Base-by-base conservation (phyloP, 1,140 invertebrate genomes). In the Eurosta solidaginis region DNA sequence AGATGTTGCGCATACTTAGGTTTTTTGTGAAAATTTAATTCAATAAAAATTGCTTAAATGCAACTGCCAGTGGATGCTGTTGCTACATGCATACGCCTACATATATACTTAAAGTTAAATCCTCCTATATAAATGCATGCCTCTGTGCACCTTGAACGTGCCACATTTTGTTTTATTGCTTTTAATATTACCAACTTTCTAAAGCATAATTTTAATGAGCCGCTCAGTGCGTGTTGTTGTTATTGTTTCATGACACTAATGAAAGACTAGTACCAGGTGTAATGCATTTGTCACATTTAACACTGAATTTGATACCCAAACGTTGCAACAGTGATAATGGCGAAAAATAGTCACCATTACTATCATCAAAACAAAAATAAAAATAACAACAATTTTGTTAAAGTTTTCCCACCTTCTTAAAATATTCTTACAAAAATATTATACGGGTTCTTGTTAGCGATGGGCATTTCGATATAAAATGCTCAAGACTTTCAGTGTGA, bases 221-320 rank as follows among this genome's bases (percentile, higher is more conserved):
- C 36, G 4, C 9, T 3, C n/a, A 7, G 3, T n/a, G 0, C 10
- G 3, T 68, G 5, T 68, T 68, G 0, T 40, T 68, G 33, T 68
- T 5, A 20, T 68, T 68, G 10, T 68, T 68, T 36, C 40, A 40
- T 40, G 36, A n/a, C 27, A 68, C 27, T 68, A 68, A 68, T 68
- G 33, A 68, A 68, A 40, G 59, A 40, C 33, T 68, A n/a, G 17
- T 9, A 10, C 17, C 59, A 68, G 59, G 59, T 68, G 59, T 20
- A 40, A 68, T 68, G 59, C 59, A 68, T 68, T 68, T 68, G 59
- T 33, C 59, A 68, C 59, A 68, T 68, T 68, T 68, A 33, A 68
- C 59, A 68, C 59, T 20, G 59, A 68, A 29, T 68, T 68, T 68
- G 59, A 68, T 33, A 68, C 59, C 22, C 33, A 40, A 54, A 40